Evolutionary conservation across 2,113 vertebrate species (phyloP).

Genomic region (Erythrolamprus reginae): DNA sequence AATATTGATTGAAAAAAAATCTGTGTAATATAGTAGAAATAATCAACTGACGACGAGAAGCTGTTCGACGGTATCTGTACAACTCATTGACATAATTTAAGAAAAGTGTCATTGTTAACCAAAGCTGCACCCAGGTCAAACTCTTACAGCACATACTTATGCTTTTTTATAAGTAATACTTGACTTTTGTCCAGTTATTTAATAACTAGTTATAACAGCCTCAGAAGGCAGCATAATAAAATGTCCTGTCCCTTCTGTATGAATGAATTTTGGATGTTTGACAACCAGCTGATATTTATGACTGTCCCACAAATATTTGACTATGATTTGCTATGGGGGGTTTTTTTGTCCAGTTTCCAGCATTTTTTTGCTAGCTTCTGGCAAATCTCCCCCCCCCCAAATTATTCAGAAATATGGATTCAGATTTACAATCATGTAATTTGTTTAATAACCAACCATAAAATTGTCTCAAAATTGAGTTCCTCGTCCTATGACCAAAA

Average conservation of each 20-base stretch:
- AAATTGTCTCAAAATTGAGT: neutral
- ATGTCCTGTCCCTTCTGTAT: neutral
- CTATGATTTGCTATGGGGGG: neutral
- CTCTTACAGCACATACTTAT: neutral
- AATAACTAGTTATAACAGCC: neutral
- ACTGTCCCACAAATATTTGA: neutral
- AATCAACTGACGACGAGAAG: neutral
- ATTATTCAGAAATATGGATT: neutral
- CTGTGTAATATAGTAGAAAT: slow-evolving; percentile 12
- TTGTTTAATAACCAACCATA: neutral
- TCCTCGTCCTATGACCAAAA: neutral
- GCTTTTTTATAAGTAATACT: neutral
- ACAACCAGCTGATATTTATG: neutral
- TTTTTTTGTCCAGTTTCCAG: neutral
- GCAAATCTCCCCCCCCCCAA: neutral
- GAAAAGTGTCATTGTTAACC: neutral
- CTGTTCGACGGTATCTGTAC: neutral
- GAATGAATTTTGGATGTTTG: neutral
- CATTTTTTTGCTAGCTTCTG: neutral
- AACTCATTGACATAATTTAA: neutral
- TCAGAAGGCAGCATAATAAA: neutral
- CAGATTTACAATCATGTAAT: neutral
- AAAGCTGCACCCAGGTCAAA: neutral
- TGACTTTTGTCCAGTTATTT: neutral
- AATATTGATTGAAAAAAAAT: neutral